A percentile compares a stretch with the other conserved stretches of the same genome.
Evolutionary conservation across 2,113 vertebrate genomes (phyloP).

Genomic region (Clarias magur): DNA sequence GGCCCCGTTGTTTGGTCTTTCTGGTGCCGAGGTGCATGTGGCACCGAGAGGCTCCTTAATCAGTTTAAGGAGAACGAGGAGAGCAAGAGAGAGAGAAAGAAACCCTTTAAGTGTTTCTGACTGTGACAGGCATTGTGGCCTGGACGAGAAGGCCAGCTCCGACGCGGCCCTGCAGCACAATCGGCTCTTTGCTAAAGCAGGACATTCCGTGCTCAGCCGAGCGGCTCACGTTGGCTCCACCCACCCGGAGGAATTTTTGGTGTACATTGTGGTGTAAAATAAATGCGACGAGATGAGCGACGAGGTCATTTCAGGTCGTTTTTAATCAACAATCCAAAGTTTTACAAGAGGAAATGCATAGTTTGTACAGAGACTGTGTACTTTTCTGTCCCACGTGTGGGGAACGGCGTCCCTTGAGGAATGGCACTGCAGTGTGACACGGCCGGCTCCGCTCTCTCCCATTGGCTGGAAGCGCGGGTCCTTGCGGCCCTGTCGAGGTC

Average conservation of each 20-base stretch:
- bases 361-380: background rate
- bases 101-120: conserved; percentile 43
- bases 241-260: background rate
- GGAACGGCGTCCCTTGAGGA: background rate
- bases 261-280: background rate
- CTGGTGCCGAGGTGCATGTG: conserved; percentile 50
- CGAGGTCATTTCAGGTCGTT: background rate
- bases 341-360: conserved; percentile 24
- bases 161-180: conserved; percentile 46
- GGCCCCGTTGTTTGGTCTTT: conserved; percentile 51
- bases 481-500: conserved; percentile 54
- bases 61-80: conserved; percentile 40
- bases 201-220: conserved; percentile 46
- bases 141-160: conserved; percentile 52
- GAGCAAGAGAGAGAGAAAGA: background rate
- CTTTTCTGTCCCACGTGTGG: background rate
- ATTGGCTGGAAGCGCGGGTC: conserved; percentile 24
- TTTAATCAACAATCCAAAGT: background rate
- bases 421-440: conserved; percentile 20
- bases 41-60: conserved; percentile 57
- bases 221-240: conserved; percentile 21
- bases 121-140: conserved; percentile 60
- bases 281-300: background rate
- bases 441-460: background rate
- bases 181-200: conserved; percentile 48